These are phyloP conservation scores for Nomada hirtipes DNA, from an alignment of 2,888 invertebrate genomes.

Conservation along the genomic window DNA sequence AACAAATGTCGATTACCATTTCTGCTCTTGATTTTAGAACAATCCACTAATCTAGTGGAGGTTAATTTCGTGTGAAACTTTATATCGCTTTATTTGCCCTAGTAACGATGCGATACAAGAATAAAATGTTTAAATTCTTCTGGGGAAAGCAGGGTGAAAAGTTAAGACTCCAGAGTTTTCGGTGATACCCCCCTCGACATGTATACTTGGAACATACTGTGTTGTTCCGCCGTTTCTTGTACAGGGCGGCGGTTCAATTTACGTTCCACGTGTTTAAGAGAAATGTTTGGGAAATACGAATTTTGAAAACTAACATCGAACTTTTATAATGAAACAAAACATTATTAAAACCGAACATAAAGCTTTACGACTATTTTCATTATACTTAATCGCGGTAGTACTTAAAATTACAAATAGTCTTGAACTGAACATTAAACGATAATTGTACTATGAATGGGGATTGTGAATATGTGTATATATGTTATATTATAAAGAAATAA, in stretches of 20 bases:
- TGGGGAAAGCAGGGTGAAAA: slow-evolving; percentile 24
- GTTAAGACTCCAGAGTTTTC: slow-evolving; percentile 34
- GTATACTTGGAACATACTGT: slow-evolving; percentile 12
- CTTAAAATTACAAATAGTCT: not conserved
- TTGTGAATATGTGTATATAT: not conserved
- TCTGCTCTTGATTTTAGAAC: slow-evolving; percentile 22
- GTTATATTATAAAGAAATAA: not conserved
- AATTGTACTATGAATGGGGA: not conserved
- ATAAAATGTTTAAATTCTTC: not conserved
- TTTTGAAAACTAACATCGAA: not conserved
- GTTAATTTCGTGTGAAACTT: not conserved
- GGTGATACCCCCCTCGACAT: slow-evolving; percentile 12
- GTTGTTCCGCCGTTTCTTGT: slow-evolving; percentile 32
- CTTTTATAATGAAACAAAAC: not conserved
- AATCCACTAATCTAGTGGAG: slow-evolving; percentile 20
- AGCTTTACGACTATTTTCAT: not conserved
- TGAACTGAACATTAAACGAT: not conserved
- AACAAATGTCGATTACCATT: slow-evolving; percentile 62
- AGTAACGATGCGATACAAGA: not conserved
- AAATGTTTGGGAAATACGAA: not conserved
- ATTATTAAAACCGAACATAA: not conserved
- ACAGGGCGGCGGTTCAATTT: slow-evolving; percentile 23
- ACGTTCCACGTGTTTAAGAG: slow-evolving; percentile 13
- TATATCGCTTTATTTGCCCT: not conserved
- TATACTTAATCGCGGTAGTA: not conserved